A percentile compares a stretch with the other conserved stretches of the same genome.
Evolutionary conservation across 1,140 invertebrate species (phyloP).

Genomic region (Eriocheir sinensis): DNA sequence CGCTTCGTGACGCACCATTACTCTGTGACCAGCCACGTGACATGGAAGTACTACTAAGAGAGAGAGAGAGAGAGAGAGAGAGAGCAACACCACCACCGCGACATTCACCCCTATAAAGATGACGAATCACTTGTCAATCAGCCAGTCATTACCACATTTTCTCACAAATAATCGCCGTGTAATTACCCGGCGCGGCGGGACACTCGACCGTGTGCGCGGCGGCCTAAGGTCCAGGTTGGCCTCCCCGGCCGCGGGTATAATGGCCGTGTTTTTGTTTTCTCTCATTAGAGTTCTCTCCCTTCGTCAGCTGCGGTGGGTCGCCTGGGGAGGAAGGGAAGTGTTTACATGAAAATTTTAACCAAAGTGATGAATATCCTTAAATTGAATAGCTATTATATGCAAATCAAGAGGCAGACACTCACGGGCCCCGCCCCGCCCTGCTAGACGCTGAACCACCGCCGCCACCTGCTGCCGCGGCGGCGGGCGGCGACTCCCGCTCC

Average conservation of each 20-base stretch:
- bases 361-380: conserved; percentile 15
- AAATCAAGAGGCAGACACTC: too few species aligned
- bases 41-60: too few species aligned
- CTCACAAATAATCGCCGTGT: conserved; percentile 51
- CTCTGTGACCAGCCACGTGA: too few species aligned
- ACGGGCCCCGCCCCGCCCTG: too few species aligned
- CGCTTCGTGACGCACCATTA: too few species aligned
- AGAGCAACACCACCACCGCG: background rate
- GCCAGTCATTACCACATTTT: conserved; percentile 56
- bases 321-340: background rate
- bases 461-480: too few species aligned
- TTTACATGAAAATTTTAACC: conserved; percentile 25
- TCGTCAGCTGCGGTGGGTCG: background rate
- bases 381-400: too few species aligned
- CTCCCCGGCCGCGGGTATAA: background rate
- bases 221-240: background rate
- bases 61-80: background rate
- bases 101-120: conserved; percentile 53
- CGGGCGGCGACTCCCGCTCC: too few species aligned
- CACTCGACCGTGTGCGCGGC: background rate
- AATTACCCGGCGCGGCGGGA: background rate
- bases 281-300: conserved; percentile 52
- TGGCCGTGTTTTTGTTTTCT: conserved; percentile 23
- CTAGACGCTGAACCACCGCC: too few species aligned
- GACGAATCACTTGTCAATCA: conserved; percentile 67